A percentile compares a stretch with the other conserved stretches of the same genome.
Conservation (phyloP, 2,113 vertebrate species). For the Menidia beryllina region DNA sequence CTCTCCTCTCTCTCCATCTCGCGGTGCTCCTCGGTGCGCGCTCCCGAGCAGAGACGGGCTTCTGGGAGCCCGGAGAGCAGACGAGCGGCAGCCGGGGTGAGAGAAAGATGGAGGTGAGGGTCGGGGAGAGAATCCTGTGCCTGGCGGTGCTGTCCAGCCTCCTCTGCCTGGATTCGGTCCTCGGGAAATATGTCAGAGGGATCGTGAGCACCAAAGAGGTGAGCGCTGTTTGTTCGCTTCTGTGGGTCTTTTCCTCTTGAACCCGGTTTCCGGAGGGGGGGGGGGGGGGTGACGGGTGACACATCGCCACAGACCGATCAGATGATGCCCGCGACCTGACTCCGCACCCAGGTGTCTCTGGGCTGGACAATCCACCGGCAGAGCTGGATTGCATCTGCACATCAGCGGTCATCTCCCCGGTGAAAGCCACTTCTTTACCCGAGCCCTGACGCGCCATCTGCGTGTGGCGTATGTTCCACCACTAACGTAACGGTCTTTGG, state of each 20-base stretch:
- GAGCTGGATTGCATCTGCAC: constrained; percentile 43
- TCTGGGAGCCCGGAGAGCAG: constrained; percentile 54
- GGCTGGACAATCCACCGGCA: constrained; percentile 1
- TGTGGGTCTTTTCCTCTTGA: neutral
- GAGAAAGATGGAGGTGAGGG: constrained; percentile 81
- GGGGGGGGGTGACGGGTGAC: constrained; percentile 48
- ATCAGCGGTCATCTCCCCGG: neutral
- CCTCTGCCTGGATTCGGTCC: constrained; percentile 71
- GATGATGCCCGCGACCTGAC: neutral
- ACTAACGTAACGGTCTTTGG: constrained; percentile 24
- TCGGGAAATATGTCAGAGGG: constrained; percentile 85
- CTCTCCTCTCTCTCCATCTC: constrained; percentile 6
- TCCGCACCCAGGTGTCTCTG: constrained; percentile 63
- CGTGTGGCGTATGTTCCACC: constrained; percentile 41
- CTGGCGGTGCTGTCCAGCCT: constrained; percentile 76
- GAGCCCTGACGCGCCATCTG: constrained; percentile 29
- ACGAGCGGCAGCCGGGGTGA: constrained; percentile 59
- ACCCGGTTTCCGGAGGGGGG: constrained; percentile 20
- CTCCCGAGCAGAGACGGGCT: constrained; percentile 41
- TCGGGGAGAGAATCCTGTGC: constrained; percentile 77
- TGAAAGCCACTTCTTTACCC: constrained; percentile 11
- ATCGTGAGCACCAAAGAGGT: constrained; percentile 85
- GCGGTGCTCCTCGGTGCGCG: constrained; percentile 51
- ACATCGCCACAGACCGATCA: constrained; percentile 1
- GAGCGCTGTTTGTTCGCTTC: constrained; percentile 27